Evolutionary conservation across 2,113 vertebrate genomes (phyloP).

Genomic region (Psittacus erithacus): DNA sequence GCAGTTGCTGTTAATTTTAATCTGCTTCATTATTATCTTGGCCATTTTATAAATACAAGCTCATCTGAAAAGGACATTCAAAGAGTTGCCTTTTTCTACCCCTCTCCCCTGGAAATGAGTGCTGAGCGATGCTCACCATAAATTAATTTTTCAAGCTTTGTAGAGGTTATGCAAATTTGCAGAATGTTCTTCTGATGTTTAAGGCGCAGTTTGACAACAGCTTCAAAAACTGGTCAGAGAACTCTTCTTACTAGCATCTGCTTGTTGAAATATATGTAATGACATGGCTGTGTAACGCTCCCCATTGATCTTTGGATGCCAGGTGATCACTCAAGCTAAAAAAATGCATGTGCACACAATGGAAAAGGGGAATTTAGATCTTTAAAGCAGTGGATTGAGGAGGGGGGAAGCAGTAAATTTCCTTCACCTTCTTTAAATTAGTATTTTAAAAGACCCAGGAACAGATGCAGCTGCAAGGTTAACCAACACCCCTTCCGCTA

Average conservation of each 20-base stretch:
- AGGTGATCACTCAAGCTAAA: conserved; percentile 60
- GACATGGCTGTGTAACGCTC: conserved; percentile 43
- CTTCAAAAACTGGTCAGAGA: conserved; percentile 49
- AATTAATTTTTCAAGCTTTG: conserved; percentile 59
- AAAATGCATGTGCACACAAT: conserved; percentile 50
- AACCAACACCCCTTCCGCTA: not conserved
- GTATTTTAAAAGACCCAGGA: not conserved
- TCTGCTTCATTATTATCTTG: conserved; percentile 44
- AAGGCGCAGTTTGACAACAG: conserved; percentile 52
- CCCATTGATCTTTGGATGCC: conserved; percentile 54
- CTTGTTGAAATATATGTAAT: conserved; percentile 51
- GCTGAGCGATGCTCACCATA: conserved; percentile 17
- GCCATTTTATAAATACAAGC: conserved; percentile 35
- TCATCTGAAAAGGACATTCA: conserved; percentile 30
- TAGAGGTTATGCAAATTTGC: conserved; percentile 37
- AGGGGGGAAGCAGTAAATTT: not conserved
- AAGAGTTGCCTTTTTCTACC: not conserved
- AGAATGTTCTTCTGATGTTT: conserved; percentile 43
- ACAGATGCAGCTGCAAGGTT: not conserved
- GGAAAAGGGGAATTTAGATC: not conserved
- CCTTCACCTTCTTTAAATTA: not conserved
- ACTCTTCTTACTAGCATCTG: conserved; percentile 47
- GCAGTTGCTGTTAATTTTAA: conserved; percentile 58
- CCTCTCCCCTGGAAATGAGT: conserved; percentile 1
- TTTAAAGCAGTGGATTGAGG: not conserved